These are phyloP conservation scores for Caenorhabditis inopinata DNA, from an alignment of 1,140 invertebrate species.

Conservation along the genomic window DNA sequence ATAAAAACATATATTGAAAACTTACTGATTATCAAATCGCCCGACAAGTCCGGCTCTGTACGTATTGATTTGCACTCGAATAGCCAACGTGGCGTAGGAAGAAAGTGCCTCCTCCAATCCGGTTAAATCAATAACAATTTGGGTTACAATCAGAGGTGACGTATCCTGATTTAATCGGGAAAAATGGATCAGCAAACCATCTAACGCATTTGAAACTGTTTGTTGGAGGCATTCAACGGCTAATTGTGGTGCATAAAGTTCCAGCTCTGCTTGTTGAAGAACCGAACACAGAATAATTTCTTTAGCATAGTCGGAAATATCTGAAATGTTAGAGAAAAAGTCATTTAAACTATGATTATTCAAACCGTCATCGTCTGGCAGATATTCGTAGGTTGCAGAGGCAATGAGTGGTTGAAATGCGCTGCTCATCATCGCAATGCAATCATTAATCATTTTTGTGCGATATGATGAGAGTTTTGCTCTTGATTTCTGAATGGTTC, in stretches of 20 bases:
- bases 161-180: background rate
- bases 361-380: slow-evolving; percentile 51
- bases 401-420: slow-evolving; percentile 52
- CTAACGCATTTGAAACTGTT: slow-evolving; percentile 9
- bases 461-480: slow-evolving; percentile 53
- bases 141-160: background rate
- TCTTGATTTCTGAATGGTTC: slow-evolving; percentile 45
- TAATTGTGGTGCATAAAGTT: slow-evolving; percentile 56
- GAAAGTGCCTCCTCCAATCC: slow-evolving; percentile 36
- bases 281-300: slow-evolving; percentile 63
- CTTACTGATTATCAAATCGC: slow-evolving; percentile 40
- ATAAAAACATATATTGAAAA: background rate
- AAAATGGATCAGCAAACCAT: slow-evolving; percentile 15
- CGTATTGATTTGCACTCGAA: slow-evolving; percentile 29
- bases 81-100: slow-evolving; percentile 9
- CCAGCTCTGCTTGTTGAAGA: slow-evolving; percentile 62
- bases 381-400: slow-evolving; percentile 50
- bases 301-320: slow-evolving; percentile 64
- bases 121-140: slow-evolving; percentile 42
- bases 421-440: slow-evolving; percentile 29
- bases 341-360: too few species aligned
- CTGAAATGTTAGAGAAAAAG: slow-evolving; percentile 48
- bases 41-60: slow-evolving; percentile 27
- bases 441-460: slow-evolving; percentile 48
- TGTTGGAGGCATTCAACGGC: slow-evolving; percentile 35